A percentile compares a stretch with the other conserved stretches of the same genome.
Evolutionary conservation across 2,113 vertebrate genomes (phyloP).

Genomic region (Plestiodon gilberti): DNA sequence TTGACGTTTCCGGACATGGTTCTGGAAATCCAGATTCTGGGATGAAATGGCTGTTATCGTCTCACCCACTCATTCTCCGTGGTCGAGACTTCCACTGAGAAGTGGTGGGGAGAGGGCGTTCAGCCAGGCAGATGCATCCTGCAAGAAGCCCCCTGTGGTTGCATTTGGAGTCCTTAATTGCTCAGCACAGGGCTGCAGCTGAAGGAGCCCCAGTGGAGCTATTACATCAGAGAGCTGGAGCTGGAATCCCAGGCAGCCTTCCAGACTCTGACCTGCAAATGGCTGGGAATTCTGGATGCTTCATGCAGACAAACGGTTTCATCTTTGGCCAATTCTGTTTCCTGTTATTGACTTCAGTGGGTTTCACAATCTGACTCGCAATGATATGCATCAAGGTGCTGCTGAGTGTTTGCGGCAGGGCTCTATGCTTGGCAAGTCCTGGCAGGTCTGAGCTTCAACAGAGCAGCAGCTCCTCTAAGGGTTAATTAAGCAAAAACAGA

Average conservation of each 20-base stretch:
- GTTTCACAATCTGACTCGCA: slow-evolving; percentile 32
- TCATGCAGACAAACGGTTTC: neutral
- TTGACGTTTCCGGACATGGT: neutral
- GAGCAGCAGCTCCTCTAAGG: neutral
- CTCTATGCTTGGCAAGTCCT: slow-evolving; percentile 33
- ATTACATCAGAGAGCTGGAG: slow-evolving; percentile 25
- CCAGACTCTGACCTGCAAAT: slow-evolving; percentile 14
- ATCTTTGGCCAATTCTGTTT: slow-evolving; percentile 24
- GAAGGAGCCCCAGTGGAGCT: neutral
- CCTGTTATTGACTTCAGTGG: slow-evolving; percentile 19
- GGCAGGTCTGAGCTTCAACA: slow-evolving; percentile 33
- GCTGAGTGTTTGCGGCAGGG: slow-evolving; percentile 11
- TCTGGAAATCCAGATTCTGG: slow-evolving; percentile 11
- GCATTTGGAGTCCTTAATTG: neutral
- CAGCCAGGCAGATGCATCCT: neutral
- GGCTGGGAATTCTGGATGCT: slow-evolving; percentile 19
- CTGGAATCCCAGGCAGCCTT: slow-evolving; percentile 20
- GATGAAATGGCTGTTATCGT: neutral
- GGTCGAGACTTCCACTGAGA: neutral
- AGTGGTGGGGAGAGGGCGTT: neutral
- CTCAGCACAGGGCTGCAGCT: neutral
- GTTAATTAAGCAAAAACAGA: neutral
- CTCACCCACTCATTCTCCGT: neutral
- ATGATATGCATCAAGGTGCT: slow-evolving; percentile 29
- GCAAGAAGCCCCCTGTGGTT: neutral